Evolutionary conservation across 2,113 vertebrate species (phyloP), one percentile per base, ranked within the genome.

Genomic region (Halichoerus grypus): DNA sequence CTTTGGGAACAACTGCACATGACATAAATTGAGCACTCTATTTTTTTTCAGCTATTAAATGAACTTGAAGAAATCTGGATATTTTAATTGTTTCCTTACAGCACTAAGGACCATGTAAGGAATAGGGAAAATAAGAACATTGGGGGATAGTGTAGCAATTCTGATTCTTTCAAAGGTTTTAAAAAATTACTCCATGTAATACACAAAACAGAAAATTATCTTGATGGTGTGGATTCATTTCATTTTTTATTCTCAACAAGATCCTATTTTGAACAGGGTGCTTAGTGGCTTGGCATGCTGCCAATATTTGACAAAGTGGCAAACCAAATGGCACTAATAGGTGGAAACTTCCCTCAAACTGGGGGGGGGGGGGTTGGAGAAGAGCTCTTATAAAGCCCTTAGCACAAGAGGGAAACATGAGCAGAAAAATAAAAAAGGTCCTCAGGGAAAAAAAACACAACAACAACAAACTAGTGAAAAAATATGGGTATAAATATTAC

Each of bases 31-130:
- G 86, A 93, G 33, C 31, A 57, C 53, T 51, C 5, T 61, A 1
- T 49, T 46, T 59, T 96, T 97, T 90, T 74, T 28, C 24, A 71
- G 19, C 74, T 94, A 42, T 80, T 92, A 96, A 87, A 82, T 94
- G 39, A 94, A 95, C 71, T 89, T 89, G 26, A 93, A 93, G 31
- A 72, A 93, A 82, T 0, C 5, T 93, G 39, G 15, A 14, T 76
- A 80, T 65, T 93, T 88, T 87, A 28, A 82, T 80, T 84, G 13
- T 86, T 91, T 88, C 26, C 77, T 49, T 57, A 85, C 1, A 83
- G 36, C 46, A 82, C 22, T 21, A 53, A 86, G 18, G 19, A 69
- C 33, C 31, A 18, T 46, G 28, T 11, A 72, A 91, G 33, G 39
- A 49, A 24, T 18, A 24, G 51, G 33, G 26, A 86, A 93, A 97